phyloP scores from a whole-genome alignment of 2,797 vertebrate genomes.

The Gobio occitaniae region DNA sequence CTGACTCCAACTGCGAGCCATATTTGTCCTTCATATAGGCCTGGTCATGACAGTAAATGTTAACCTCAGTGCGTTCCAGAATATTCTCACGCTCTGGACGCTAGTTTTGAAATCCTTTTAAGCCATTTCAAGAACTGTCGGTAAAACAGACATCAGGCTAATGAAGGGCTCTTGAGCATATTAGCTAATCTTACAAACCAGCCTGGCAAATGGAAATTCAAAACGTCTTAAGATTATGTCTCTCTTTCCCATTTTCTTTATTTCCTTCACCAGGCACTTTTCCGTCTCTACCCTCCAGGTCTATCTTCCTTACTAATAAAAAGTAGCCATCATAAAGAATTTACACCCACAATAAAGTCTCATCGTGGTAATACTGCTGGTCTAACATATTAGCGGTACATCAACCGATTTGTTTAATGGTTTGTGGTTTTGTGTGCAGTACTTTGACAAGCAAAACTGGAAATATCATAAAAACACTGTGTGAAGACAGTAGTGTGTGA shows the following conservation, averaged over 20 bases:
- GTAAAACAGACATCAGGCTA: constrained; percentile 73
- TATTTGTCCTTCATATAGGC: constrained; percentile 70
- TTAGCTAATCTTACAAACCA: constrained; percentile 75
- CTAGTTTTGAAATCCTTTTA: constrained; percentile 74
- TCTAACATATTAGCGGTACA: constrained; percentile 79
- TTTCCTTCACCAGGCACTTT: constrained; percentile 35
- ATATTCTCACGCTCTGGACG: constrained; percentile 67
- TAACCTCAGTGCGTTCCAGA: constrained; percentile 67
- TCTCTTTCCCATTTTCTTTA: background rate
- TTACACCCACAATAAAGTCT: constrained; percentile 68
- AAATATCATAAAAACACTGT: constrained; percentile 71
- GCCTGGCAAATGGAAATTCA: constrained; percentile 78
- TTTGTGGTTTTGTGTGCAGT: constrained; percentile 75
- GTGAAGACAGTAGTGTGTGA: constrained; percentile 66
- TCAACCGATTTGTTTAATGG: constrained; percentile 81
- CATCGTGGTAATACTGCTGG: constrained; percentile 67
- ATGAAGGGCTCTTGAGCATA: constrained; percentile 75
- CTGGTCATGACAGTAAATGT: constrained; percentile 64
- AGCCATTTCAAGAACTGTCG: constrained; percentile 74
- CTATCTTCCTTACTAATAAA: constrained; percentile 11
- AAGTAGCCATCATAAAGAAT: constrained; percentile 48
- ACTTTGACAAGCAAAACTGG: constrained; percentile 62
- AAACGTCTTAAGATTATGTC: constrained; percentile 54
- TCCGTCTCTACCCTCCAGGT: constrained; percentile 3
- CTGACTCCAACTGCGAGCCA: constrained; percentile 68